Base-by-base conservation (phyloP, 2,113 vertebrate genomes). In the Silurus glanis region DNA sequence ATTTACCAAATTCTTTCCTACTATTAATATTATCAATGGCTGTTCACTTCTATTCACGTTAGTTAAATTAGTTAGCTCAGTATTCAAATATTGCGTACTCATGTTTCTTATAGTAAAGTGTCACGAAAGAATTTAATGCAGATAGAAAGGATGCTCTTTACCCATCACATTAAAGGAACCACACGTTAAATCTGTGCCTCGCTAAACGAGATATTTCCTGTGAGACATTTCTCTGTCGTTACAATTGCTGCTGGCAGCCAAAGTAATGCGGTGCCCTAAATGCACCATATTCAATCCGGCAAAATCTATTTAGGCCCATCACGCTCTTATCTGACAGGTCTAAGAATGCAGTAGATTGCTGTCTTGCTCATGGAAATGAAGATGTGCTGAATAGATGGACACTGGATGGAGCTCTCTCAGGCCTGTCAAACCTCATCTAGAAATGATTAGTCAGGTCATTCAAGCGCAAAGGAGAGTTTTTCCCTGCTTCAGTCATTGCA, bases 391-490 rank as follows among this genome's bases (percentile, higher is more conserved):
- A 90, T 88, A 79, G 80, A 85, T 59, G 80, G 83, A 86, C 89
- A 88, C 69, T 81, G 75, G 89, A 86, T 82, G 61, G 61, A 83
- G 76, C 83, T 84, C 86, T 82, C 53, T 49, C 25, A 51, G 59
- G 83, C 83, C 86, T 90, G 91, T 91, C 91, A 91, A 84, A 89
- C 72, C 81, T 85, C 81, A 90, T 91, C 66, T 83, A 74, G 81
- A 90, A 90, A 90, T 87, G 55, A 91, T 91, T 90, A 90, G 82
- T 90, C 86, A 89, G 89, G 80, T 87, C 91, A 89, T 80, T 89
- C 87, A 84, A 87, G 83, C 82, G 37, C 84, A 85, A 86, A 84
- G 75, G 6, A 85, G 58, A 80, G 53, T 87, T 88, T 89, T 85
- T 87, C 89, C 88, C 89, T 78, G 76, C 79, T 82, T 80, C 67